phyloP scores from a whole-genome alignment of 1,140 invertebrate species.

The Cataglyphis hispanica region DNA sequence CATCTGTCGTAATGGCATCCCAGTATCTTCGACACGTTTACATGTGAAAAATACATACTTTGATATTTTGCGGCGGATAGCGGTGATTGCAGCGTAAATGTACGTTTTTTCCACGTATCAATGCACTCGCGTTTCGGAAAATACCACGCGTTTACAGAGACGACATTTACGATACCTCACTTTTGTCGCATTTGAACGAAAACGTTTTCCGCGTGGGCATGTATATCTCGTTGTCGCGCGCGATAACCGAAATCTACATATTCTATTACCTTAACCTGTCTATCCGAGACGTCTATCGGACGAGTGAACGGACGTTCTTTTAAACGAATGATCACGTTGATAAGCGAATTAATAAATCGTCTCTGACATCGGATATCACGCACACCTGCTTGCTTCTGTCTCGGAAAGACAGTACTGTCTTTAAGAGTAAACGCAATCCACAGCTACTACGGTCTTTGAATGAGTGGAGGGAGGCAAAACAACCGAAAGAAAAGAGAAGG shows the following conservation, averaged over 20 bases:
- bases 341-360: slow-evolving; percentile 39
- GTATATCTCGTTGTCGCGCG: background rate
- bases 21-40: background rate
- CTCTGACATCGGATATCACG: background rate
- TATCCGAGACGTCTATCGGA: slow-evolving; percentile 5
- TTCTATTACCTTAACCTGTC: slow-evolving; percentile 48
- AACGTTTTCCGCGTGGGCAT: background rate
- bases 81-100: background rate
- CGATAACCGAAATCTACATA: slow-evolving; percentile 23
- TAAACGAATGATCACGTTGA: background rate
- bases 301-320: background rate
- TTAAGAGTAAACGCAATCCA: slow-evolving; percentile 57
- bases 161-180: slow-evolving; percentile 19
- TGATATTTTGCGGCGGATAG: background rate
- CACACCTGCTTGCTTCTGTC: slow-evolving; percentile 18
- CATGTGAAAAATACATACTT: background rate
- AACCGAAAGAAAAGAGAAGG: background rate
- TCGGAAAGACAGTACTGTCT: slow-evolving; percentile 60
- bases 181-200: slow-evolving; percentile 13
- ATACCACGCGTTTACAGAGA: background rate
- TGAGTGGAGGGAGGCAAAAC: slow-evolving; percentile 34
- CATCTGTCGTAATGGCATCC: background rate
- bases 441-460: background rate
- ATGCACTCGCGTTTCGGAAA: slow-evolving; percentile 30
- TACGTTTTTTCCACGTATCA: background rate